These are phyloP conservation scores for Phylloscopus trochilus DNA, from an alignment of 2,113 vertebrate species.

Conservation along the genomic window DNA sequence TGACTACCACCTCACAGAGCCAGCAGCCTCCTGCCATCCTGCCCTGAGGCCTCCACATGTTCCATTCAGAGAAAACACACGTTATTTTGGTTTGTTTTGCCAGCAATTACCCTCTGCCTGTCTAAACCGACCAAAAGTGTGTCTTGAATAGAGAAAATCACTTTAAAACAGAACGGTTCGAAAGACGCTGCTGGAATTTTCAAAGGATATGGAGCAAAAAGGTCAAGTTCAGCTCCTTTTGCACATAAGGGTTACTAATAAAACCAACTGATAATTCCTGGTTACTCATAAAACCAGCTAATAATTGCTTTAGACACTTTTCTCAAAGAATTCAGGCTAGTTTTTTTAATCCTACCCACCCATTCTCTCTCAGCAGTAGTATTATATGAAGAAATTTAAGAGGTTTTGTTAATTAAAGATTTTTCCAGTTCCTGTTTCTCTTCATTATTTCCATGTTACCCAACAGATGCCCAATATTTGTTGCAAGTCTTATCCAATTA, in stretches of 20 bases:
- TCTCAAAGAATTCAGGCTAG: not conserved
- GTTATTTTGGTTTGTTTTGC: not conserved
- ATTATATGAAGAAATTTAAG: not conserved
- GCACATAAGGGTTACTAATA: not conserved
- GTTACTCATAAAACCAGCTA: not conserved
- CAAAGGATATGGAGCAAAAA: not conserved
- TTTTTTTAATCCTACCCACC: not conserved
- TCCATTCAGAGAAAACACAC: not conserved
- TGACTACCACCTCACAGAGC: not conserved
- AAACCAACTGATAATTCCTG: not conserved
- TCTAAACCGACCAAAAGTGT: not conserved
- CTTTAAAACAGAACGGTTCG: not conserved
- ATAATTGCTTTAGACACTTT: not conserved
- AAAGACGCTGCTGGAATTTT: not conserved
- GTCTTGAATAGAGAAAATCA: not conserved
- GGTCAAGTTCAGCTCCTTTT: not conserved
- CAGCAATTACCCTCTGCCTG: not conserved
- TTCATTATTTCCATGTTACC: not conserved
- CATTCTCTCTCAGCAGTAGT: not conserved
- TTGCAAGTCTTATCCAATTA: not conserved
- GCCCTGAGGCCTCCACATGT: not conserved
- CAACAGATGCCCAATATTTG: conserved; percentile 13
- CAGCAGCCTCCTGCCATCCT: not conserved
- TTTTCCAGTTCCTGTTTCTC: not conserved
- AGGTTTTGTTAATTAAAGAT: not conserved